These are phyloP conservation scores for Hypomesus transpacificus DNA, from an alignment of 2,113 vertebrate species.

Conservation along the genomic window DNA sequence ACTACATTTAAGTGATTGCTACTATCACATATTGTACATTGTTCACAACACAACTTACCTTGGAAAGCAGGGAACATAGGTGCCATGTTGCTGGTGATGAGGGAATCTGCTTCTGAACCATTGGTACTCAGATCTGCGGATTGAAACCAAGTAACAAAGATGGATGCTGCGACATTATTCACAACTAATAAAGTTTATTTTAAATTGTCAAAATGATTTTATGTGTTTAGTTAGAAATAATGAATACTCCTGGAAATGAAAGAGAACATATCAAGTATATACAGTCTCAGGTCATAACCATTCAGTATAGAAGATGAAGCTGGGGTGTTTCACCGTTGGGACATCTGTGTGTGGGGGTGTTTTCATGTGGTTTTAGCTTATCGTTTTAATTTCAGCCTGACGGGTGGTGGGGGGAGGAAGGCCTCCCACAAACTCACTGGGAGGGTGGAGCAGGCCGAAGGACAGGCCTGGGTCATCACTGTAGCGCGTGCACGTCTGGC, in stretches of 20 bases:
- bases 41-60: constrained; percentile 45
- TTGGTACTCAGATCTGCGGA: constrained; percentile 52
- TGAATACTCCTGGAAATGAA: too few species aligned
- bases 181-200: too few species aligned
- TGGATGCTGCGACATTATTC: not conserved
- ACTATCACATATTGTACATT: too few species aligned
- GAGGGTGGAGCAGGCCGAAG: constrained; percentile 70
- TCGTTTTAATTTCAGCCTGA: not conserved
- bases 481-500: constrained; percentile 64
- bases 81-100: constrained; percentile 71
- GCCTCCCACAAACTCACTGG: constrained; percentile 59
- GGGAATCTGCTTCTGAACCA: constrained; percentile 54
- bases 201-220: too few species aligned
- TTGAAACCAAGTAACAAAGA: not conserved
- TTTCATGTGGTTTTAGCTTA: not conserved
- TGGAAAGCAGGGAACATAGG: constrained; percentile 72
- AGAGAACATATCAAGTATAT: too few species aligned
- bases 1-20: too few species aligned
- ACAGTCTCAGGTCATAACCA: too few species aligned
- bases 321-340: not conserved
- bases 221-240: too few species aligned
- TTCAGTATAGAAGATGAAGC: not conserved
- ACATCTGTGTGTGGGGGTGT: constrained; percentile 4
- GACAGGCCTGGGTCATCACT: constrained; percentile 38
- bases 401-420: not conserved